Percentiles rank a stretch among this genome's conserved stretches.
Evolutionary conservation across 2,888 invertebrate species (phyloP).

Genomic region (Lycophotia porphyrea): DNA sequence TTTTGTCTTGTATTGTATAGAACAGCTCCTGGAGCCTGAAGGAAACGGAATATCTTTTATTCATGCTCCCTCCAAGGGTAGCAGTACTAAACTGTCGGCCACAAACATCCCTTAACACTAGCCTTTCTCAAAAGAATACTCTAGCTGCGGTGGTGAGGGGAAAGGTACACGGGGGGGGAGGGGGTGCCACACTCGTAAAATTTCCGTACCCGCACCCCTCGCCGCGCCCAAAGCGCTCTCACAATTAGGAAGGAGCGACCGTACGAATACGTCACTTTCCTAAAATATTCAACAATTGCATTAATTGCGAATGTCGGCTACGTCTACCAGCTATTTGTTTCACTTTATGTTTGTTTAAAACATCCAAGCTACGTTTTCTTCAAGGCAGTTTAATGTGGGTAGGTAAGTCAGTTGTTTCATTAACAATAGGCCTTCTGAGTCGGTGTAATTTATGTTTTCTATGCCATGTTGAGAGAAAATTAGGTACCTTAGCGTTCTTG

Average conservation of each 20-base stretch:
- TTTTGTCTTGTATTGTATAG: background rate
- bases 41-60: conserved; percentile 39
- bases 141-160: conserved; percentile 36
- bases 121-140: conserved; percentile 49
- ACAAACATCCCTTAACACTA: conserved; percentile 44
- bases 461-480: background rate
- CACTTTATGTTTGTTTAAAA: conserved; percentile 1
- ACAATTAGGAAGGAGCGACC: conserved; percentile 57
- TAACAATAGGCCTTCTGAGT: conserved; percentile 1
- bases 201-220: conserved; percentile 18
- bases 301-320: conserved; percentile 48
- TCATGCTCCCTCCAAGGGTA: conserved; percentile 26
- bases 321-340: conserved; percentile 23
- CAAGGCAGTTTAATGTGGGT: background rate
- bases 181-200: conserved; percentile 54
- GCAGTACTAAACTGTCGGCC: conserved; percentile 26
- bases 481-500: background rate
- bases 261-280: conserved; percentile 49
- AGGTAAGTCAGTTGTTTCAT: conserved; percentile 15
- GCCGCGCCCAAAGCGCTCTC: conserved; percentile 45
- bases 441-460: conserved; percentile 4
- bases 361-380: background rate
- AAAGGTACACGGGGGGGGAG: conserved; percentile 32
- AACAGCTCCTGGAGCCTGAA: background rate
- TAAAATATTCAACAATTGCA: conserved; percentile 53